A percentile compares a stretch with the other conserved stretches of the same genome.
Evolutionary conservation across 1,140 invertebrate genomes (phyloP).

Genomic region (Muscidifurax raptorellus): DNA sequence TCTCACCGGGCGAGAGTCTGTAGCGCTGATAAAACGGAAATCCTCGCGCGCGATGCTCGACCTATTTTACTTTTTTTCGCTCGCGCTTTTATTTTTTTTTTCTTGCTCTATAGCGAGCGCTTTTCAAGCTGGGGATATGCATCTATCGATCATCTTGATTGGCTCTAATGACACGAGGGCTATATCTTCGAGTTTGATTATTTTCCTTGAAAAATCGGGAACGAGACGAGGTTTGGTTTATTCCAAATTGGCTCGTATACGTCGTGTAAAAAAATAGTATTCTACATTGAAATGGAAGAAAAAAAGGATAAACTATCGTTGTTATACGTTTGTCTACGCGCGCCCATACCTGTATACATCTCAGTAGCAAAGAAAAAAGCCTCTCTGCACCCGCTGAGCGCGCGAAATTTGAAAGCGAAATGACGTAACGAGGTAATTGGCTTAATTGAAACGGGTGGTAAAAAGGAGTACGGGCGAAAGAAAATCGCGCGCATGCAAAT

Average conservation of each 20-base stretch:
- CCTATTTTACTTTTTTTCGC: slow-evolving; percentile 1
- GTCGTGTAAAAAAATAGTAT: neutral
- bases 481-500: slow-evolving; percentile 43
- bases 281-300: neutral
- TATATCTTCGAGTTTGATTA: slow-evolving; percentile 5
- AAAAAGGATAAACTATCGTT: neutral
- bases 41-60: slow-evolving; percentile 20
- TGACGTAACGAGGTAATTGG: slow-evolving; percentile 55
- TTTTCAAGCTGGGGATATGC: neutral
- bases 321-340: no score
- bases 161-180: neutral
- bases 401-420: slow-evolving; percentile 28
- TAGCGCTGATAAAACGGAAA: slow-evolving; percentile 27
- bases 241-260: no score
- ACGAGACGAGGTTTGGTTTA: neutral
- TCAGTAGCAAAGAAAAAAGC: neutral
- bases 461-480: neutral
- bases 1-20: slow-evolving; percentile 13
- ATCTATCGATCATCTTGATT: slow-evolving; percentile 30
- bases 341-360: no score
- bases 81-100: neutral
- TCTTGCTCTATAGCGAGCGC: no score
- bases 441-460: slow-evolving; percentile 36
- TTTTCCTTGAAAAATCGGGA: neutral
- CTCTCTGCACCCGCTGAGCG: neutral